Evolutionary conservation across 2,113 vertebrate genomes (phyloP).

Genomic region (Etheostoma spectabile): DNA sequence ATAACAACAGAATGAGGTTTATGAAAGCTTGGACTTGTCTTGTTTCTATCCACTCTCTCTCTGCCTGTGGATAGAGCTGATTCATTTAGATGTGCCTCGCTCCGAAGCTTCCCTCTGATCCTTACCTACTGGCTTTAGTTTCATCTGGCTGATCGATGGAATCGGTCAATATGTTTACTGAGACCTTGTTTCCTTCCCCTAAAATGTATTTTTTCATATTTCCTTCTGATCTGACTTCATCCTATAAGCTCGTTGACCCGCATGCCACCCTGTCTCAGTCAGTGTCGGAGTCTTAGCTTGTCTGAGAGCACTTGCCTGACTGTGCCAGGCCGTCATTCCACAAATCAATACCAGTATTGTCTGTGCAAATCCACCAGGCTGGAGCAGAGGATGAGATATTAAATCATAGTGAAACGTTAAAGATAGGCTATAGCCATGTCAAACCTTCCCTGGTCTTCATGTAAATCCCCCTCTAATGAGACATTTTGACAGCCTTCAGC

Average conservation of each 20-base stretch:
- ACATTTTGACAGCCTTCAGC: slow-evolving; percentile 59
- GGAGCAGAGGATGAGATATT: slow-evolving; percentile 62
- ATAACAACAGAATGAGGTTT: slow-evolving; percentile 67
- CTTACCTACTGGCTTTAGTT: slow-evolving; percentile 67
- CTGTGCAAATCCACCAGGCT: slow-evolving; percentile 62
- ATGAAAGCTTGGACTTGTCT: slow-evolving; percentile 59
- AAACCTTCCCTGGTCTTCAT: slow-evolving; percentile 53
- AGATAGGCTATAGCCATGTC: slow-evolving; percentile 58
- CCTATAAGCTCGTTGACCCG: slow-evolving; percentile 66
- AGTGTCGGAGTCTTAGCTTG: slow-evolving; percentile 46
- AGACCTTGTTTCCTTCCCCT: slow-evolving; percentile 60
- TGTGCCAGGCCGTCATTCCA: slow-evolving; percentile 55
- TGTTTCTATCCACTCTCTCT: slow-evolving; percentile 49
- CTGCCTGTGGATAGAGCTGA: slow-evolving; percentile 38
- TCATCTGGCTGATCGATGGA: slow-evolving; percentile 66
- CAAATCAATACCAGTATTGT: slow-evolving; percentile 74
- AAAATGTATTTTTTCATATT: slow-evolving; percentile 63
- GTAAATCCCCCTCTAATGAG: slow-evolving; percentile 79
- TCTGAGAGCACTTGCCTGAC: slow-evolving; percentile 43
- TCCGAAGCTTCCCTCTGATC: slow-evolving; percentile 41
- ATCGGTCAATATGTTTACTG: slow-evolving; percentile 73
- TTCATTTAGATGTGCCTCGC: slow-evolving; percentile 41
- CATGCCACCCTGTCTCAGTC: slow-evolving; percentile 45
- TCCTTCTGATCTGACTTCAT: slow-evolving; percentile 56
- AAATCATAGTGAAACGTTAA: slow-evolving; percentile 72